Conservation (phyloP, 64 coral and sea anemone species). For the Orbicella faveolata region DNA sequence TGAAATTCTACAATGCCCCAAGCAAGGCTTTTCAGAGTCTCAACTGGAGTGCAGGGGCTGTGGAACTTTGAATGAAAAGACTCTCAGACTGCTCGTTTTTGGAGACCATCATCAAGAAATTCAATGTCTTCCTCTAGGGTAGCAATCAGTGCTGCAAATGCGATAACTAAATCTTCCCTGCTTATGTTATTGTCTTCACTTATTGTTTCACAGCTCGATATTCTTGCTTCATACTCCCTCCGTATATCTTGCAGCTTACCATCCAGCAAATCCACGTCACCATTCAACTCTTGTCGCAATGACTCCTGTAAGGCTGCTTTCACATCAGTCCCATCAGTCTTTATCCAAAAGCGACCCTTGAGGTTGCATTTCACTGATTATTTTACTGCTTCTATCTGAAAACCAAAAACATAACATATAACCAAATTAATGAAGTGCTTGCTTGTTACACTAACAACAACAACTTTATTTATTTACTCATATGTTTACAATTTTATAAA, state of each 20-base stretch:
- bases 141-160: too few relatives aligned
- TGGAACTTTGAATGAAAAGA: constrained; percentile 23
- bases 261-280: constrained; percentile 58
- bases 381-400: constrained; percentile 38
- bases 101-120: constrained; percentile 35
- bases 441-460: too few relatives aligned
- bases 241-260: constrained; percentile 26
- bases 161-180: too few relatives aligned
- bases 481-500: too few relatives aligned
- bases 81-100: background rate
- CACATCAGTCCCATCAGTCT: constrained; percentile 57
- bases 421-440: too few relatives aligned
- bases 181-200: too few relatives aligned
- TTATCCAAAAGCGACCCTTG: constrained; percentile 52
- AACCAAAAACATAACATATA: background rate
- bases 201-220: too few relatives aligned
- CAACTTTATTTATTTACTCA: too few relatives aligned
- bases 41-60: background rate
- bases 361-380: constrained; percentile 28
- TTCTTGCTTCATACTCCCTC: constrained; percentile 15
- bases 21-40: constrained; percentile 48
- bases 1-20: constrained; percentile 63
- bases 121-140: too few relatives aligned
- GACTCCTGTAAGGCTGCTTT: constrained; percentile 54
- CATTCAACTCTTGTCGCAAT: constrained; percentile 42